Conservation (phyloP, 2,113 vertebrate species). For the Microcebus jonahi region DNA sequence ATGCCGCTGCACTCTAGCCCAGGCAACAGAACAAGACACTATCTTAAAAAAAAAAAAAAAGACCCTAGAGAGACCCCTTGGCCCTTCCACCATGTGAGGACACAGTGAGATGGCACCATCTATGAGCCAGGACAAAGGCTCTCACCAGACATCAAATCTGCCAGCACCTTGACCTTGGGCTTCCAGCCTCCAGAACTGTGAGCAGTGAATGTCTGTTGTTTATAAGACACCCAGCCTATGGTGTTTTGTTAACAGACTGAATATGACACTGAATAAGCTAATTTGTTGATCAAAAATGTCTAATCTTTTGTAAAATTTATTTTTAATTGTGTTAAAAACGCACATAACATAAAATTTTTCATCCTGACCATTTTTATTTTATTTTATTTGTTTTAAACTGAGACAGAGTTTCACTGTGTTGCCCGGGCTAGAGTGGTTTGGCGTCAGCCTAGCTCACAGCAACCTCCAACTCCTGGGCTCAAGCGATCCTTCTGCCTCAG, state of each 20-base stretch:
- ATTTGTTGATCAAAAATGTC: not conserved
- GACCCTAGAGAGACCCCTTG: not conserved
- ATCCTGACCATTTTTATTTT: too few species aligned
- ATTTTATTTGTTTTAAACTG: too few species aligned
- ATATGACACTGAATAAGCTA: not conserved
- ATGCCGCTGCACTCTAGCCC: too few species aligned
- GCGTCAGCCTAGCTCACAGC: too few species aligned
- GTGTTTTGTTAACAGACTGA: not conserved
- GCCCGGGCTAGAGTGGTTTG: too few species aligned
- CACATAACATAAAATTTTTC: not conserved
- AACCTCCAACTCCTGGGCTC: too few species aligned
- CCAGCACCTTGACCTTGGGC: not conserved
- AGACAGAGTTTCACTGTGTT: too few species aligned
- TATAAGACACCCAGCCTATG: not conserved
- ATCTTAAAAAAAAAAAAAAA: too few species aligned
- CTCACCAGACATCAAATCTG: not conserved
- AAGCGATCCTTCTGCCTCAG: too few species aligned
- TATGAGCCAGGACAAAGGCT: too few species aligned
- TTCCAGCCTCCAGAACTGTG: not conserved
- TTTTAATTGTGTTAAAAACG: not conserved
- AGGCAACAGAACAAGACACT: too few species aligned
- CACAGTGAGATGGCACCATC: not conserved
- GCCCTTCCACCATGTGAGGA: not conserved
- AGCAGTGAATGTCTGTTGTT: not conserved
- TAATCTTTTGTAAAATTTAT: not conserved